Percentiles rank a stretch among this genome's conserved stretches.
Conservation (phyloP, 2,888 invertebrate genomes). For the Yponomeuta malinellus region DNA sequence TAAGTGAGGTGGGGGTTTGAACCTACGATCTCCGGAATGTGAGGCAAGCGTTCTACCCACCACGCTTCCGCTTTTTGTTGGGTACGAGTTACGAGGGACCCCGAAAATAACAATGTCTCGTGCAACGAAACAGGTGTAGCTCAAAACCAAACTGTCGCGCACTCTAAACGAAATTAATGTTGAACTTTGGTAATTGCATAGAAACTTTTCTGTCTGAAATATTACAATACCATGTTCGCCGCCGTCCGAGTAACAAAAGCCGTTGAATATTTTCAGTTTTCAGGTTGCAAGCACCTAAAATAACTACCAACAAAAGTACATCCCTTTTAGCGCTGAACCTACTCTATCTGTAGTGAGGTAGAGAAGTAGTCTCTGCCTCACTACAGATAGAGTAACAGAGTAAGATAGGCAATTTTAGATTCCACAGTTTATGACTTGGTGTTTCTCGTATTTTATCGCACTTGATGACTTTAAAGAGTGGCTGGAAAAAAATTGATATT, state of each 20-base stretch:
- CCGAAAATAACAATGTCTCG: background rate
- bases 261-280: background rate
- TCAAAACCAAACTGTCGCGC: background rate
- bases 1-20: no score
- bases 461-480: no score
- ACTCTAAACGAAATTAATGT: background rate
- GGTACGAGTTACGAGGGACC: background rate
- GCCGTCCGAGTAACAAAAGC: background rate
- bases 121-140: background rate
- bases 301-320: background rate
- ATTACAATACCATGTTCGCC: background rate
- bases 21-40: no score
- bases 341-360: no score
- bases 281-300: background rate
- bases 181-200: background rate
- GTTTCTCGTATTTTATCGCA: no score
- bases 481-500: no score
- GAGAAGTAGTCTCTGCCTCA: no score
- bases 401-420: no score
- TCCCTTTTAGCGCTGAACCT: background rate
- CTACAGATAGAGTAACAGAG: no score
- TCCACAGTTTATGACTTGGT: no score
- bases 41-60: no score
- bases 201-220: background rate
- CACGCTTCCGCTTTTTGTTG: no score